Conservation (phyloP, 1,140 invertebrate species). For the Drosophila novamexicana region DNA sequence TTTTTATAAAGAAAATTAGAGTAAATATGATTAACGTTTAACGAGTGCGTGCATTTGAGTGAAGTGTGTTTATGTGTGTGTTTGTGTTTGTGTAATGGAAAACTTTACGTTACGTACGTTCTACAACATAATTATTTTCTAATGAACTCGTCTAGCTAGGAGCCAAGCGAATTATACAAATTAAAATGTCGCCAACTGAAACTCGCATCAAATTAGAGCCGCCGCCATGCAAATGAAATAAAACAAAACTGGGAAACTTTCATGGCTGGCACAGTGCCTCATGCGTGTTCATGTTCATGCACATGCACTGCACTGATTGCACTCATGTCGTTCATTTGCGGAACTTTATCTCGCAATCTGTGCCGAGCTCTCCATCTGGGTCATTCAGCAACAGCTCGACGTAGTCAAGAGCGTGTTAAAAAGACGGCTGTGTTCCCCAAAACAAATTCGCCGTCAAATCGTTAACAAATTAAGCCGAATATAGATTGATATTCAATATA, state of each 20-base stretch:
- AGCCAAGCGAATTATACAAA: slow-evolving; percentile 42
- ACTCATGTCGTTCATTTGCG: slow-evolving; percentile 31
- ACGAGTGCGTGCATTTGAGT: slow-evolving; percentile 29
- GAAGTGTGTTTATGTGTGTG: slow-evolving; percentile 1
- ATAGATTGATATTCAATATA: too few species aligned
- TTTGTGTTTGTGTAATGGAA: slow-evolving; percentile 19
- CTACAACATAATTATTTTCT: slow-evolving; percentile 47
- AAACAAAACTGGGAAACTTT: slow-evolving; percentile 35
- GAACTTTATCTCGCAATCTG: slow-evolving; percentile 24
- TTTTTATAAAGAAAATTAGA: not conserved
- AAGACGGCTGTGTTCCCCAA: not conserved
- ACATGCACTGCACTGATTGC: not conserved
- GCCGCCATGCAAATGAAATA: slow-evolving; percentile 42
- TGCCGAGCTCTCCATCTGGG: slow-evolving; percentile 20
- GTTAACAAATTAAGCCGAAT: too few species aligned
- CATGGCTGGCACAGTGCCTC: slow-evolving; percentile 28
- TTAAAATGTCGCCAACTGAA: slow-evolving; percentile 46
- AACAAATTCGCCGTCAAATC: not conserved
- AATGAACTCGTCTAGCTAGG: slow-evolving; percentile 44
- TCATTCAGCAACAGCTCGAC: slow-evolving; percentile 19
- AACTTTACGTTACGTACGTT: slow-evolving; percentile 32
- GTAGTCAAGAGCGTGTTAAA: slow-evolving; percentile 16
- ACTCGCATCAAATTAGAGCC: slow-evolving; percentile 7
- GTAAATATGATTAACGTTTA: slow-evolving; percentile 33
- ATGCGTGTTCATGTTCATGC: slow-evolving; percentile 11